Percentiles rank a stretch among this genome's conserved stretches.
Evolutionary conservation across 1,140 invertebrate species (phyloP).

Genomic region (Limonius californicus): DNA sequence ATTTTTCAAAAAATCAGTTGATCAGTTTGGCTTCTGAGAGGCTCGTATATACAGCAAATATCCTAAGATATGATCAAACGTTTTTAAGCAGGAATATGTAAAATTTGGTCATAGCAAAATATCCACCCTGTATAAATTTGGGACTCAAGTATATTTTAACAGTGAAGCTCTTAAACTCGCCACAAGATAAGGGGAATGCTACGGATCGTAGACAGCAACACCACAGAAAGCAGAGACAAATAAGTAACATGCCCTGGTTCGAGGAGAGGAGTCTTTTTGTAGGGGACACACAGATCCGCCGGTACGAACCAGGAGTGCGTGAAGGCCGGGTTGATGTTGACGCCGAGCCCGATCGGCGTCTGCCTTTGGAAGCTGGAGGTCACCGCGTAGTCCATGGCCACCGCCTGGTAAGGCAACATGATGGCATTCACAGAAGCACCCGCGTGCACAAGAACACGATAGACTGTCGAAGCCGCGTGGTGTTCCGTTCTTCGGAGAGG

Average conservation of each 20-base stretch:
- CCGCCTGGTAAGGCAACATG: constrained; percentile 84
- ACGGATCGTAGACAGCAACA: constrained; percentile 3
- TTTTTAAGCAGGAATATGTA: too few relatives aligned
- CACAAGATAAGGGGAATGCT: background rate
- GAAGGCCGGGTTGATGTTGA: constrained; percentile 65
- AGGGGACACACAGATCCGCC: constrained; percentile 82
- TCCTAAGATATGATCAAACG: too few relatives aligned
- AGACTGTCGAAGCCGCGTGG: constrained; percentile 12
- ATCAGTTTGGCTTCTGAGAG: too few relatives aligned
- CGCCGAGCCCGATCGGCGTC: constrained; percentile 61
- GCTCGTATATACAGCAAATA: too few relatives aligned
- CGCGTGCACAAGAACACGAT: constrained; percentile 18
- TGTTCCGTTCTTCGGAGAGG: background rate
- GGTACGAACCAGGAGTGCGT: constrained; percentile 91
- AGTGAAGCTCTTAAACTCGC: background rate
- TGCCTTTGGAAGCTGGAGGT: constrained; percentile 68
- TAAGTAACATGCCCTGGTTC: constrained; percentile 83
- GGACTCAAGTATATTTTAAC: too few relatives aligned
- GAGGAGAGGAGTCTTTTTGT: constrained; percentile 78
- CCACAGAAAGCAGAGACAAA: constrained; percentile 36
- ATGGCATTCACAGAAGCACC: constrained; percentile 19
- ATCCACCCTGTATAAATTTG: too few relatives aligned
- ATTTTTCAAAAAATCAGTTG: too few relatives aligned
- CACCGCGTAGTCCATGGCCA: constrained; percentile 84
- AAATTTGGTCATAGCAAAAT: too few relatives aligned